Percentiles rank a stretch among this genome's conserved stretches.
Conservation (phyloP, 1,140 invertebrate genomes). For the Chelonus insularis region DNA sequence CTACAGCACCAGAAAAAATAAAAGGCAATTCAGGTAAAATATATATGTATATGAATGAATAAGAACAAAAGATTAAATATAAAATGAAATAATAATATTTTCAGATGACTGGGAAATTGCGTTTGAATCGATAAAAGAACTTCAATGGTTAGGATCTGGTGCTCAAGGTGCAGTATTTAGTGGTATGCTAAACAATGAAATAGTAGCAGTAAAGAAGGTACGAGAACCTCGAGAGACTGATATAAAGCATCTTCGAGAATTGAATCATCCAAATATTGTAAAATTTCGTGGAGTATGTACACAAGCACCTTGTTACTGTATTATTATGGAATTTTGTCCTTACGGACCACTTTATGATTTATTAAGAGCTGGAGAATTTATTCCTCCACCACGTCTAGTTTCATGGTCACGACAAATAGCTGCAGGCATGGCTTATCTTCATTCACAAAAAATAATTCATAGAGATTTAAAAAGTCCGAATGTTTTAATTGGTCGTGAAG, state of each 20-base stretch:
- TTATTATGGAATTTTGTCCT: slow-evolving; percentile 98
- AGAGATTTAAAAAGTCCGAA: slow-evolving; percentile 95
- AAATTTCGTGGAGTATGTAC: slow-evolving; percentile 94
- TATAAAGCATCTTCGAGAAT: slow-evolving; percentile 89
- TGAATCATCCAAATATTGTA: slow-evolving; percentile 97
- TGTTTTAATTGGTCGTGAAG: slow-evolving; percentile 87
- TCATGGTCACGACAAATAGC: slow-evolving; percentile 96
- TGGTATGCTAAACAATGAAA: slow-evolving; percentile 79
- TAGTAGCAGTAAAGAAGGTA: slow-evolving; percentile 96
- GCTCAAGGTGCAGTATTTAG: slow-evolving; percentile 96
- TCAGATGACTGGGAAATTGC: slow-evolving; percentile 88
- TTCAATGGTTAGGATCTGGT: slow-evolving; percentile 92
- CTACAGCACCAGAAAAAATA: slow-evolving; percentile 68
- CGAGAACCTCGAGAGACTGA: slow-evolving; percentile 91
- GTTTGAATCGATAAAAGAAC: slow-evolving; percentile 88
- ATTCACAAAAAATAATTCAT: slow-evolving; percentile 96
- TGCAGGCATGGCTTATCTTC: slow-evolving; percentile 94
- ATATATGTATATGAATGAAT: background rate
- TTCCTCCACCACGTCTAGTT: slow-evolving; percentile 82
- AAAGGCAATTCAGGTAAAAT: slow-evolving; percentile 64
- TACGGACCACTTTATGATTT: slow-evolving; percentile 93
- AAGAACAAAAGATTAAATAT: slow-evolving; percentile 33
- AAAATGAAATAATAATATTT: slow-evolving; percentile 35
- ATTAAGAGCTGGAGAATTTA: slow-evolving; percentile 76
- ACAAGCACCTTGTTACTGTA: slow-evolving; percentile 90